Conservation (phyloP, 2,797 vertebrate species). For the Danio kyathit region DNA sequence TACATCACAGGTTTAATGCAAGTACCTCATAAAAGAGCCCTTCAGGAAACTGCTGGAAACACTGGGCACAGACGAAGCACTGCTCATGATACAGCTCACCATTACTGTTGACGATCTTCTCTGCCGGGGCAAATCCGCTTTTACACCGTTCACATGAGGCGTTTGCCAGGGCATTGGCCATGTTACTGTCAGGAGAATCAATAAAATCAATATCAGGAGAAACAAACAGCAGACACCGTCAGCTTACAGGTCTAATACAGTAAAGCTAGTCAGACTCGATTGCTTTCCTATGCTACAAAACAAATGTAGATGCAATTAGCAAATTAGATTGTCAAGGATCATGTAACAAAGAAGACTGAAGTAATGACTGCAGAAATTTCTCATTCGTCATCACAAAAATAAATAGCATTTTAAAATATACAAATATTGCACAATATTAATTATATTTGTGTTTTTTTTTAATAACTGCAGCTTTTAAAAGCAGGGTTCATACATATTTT, state of each 20-base stretch:
- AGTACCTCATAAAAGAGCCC: slow-evolving; percentile 90
- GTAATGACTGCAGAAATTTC: no score
- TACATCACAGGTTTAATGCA: not conserved
- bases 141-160: slow-evolving; percentile 91
- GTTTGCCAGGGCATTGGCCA: slow-evolving; percentile 94
- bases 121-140: slow-evolving; percentile 84
- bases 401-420: no score
- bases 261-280: not conserved
- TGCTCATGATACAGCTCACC: slow-evolving; percentile 89
- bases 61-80: slow-evolving; percentile 89
- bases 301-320: not conserved
- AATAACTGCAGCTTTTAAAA: no score
- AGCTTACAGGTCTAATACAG: not conserved
- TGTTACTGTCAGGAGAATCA: slow-evolving; percentile 81
- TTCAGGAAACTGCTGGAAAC: slow-evolving; percentile 90
- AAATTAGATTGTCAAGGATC: not conserved
- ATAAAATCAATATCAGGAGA: slow-evolving; percentile 27
- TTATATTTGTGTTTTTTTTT: no score
- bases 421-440: no score
- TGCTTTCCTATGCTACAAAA: not conserved
- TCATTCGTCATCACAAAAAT: no score
- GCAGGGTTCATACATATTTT: no score
- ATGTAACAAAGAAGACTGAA: not conserved
- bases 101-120: slow-evolving; percentile 96
- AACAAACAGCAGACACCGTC: not conserved